Conservation (phyloP, 2,888 invertebrate genomes). For the Pilophorus perplexus region DNA sequence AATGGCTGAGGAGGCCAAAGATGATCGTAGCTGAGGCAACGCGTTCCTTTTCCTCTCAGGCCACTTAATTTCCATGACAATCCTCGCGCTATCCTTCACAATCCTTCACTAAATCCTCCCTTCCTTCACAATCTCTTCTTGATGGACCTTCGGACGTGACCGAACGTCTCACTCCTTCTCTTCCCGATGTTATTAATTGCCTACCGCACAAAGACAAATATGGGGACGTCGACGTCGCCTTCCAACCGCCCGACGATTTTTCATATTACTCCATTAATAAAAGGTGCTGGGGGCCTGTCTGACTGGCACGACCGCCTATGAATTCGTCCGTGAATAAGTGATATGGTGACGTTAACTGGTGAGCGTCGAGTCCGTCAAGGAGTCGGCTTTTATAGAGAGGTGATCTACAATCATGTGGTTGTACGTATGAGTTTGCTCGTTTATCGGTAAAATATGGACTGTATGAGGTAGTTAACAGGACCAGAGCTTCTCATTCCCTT, state of each 20-base stretch:
- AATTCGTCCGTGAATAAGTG: too few relatives aligned
- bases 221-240: conserved; percentile 16
- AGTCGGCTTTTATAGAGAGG: too few relatives aligned
- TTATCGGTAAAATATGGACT: too few relatives aligned
- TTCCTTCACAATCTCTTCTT: conserved; percentile 30
- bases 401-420: too few relatives aligned
- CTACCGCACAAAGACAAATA: conserved; percentile 34
- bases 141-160: conserved; percentile 40
- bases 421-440: too few relatives aligned
- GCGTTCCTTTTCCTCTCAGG: conserved; percentile 8
- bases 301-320: conserved; percentile 3
- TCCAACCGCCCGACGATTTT: conserved; percentile 17
- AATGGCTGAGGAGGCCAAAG: conserved; percentile 16
- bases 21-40: conserved; percentile 12
- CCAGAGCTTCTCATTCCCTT: too few relatives aligned
- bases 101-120: too few relatives aligned
- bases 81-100: conserved; percentile 26
- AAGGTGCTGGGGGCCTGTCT: conserved; percentile 16
- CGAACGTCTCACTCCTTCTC: conserved; percentile 25
- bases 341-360: conserved; percentile 17
- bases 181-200: conserved; percentile 34
- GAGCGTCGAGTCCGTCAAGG: neutral
- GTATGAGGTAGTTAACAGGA: too few relatives aligned
- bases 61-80: conserved; percentile 34
- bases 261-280: conserved; percentile 35